A percentile compares a stretch with the other conserved stretches of the same genome.
Conservation (phyloP, 2,888 invertebrate species). For the Phyllotreta striolata region DNA sequence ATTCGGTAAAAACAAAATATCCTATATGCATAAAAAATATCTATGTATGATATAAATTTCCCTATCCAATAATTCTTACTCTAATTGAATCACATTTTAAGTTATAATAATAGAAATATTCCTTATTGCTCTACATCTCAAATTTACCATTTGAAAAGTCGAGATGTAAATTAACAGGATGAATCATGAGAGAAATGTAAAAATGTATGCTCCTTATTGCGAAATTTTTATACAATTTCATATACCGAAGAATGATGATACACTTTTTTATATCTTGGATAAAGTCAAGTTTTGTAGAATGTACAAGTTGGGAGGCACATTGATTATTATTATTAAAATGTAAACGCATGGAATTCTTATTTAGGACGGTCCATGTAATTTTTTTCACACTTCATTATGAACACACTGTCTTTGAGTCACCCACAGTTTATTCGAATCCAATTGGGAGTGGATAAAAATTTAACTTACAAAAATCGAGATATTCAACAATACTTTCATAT, state of each 20-base stretch:
- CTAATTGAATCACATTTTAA: slow-evolving; percentile 62
- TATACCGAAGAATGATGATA: slow-evolving; percentile 41
- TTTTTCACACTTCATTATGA: slow-evolving; percentile 48
- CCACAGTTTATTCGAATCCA: slow-evolving; percentile 31
- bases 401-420: slow-evolving; percentile 42
- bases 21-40: slow-evolving; percentile 60
- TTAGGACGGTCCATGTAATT: slow-evolving; percentile 51
- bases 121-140: background rate
- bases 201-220: slow-evolving; percentile 49
- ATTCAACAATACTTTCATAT: no score
- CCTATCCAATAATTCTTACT: slow-evolving; percentile 53
- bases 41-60: slow-evolving; percentile 56
- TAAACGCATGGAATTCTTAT: slow-evolving; percentile 43
- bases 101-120: slow-evolving; percentile 56
- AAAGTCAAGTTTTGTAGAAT: slow-evolving; percentile 44
- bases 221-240: slow-evolving; percentile 46
- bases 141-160: slow-evolving; percentile 6
- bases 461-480: slow-evolving; percentile 1
- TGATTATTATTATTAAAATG: slow-evolving; percentile 50
- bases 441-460: slow-evolving; percentile 16
- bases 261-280: slow-evolving; percentile 30
- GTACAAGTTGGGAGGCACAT: slow-evolving; percentile 59
- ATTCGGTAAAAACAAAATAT: slow-evolving; percentile 46
- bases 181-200: slow-evolving; percentile 51
- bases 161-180: slow-evolving; percentile 1